These are phyloP conservation scores for Astreopora myriophthalma DNA, from an alignment of 64 coral and sea anemone genomes.

Conservation along the genomic window DNA sequence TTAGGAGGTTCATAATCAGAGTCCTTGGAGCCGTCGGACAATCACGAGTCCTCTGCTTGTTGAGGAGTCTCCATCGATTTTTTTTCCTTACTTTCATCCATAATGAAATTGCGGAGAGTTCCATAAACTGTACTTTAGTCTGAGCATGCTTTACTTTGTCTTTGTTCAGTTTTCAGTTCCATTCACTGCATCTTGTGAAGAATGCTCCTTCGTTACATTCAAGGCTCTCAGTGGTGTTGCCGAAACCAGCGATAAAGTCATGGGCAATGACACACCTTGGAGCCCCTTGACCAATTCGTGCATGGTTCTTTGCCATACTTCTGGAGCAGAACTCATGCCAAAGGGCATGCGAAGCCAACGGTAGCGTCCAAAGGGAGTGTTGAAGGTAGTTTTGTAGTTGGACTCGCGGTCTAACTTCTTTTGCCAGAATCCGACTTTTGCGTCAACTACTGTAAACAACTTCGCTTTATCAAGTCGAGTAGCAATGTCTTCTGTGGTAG, in stretches of 20 bases:
- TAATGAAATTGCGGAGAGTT: background rate
- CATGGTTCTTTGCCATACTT: conserved; percentile 6
- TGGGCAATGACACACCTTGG: conserved; percentile 8
- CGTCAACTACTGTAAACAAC: background rate
- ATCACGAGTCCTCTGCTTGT: background rate
- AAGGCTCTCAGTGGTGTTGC: background rate
- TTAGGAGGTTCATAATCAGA: too few relatives aligned
- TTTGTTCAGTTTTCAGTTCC: background rate
- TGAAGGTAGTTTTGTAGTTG: background rate
- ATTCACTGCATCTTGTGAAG: background rate
- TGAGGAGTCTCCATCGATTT: too few relatives aligned
- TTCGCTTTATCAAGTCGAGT: background rate
- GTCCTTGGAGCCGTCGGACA: background rate
- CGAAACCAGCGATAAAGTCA: background rate
- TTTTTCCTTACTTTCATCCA: too few relatives aligned
- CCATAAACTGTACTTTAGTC: background rate
- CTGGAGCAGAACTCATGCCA: background rate
- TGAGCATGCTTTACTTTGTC: background rate
- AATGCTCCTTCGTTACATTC: background rate
- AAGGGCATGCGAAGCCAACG: background rate
- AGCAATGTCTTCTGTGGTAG: background rate
- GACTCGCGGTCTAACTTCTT: background rate
- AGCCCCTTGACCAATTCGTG: background rate
- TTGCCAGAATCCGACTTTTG: conserved; percentile 1
- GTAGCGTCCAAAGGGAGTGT: conserved; percentile 6